phyloP scores from a whole-genome alignment of 30 jellyfish, hydroid and myxozoan genomes.

The Mastigias papua region DNA sequence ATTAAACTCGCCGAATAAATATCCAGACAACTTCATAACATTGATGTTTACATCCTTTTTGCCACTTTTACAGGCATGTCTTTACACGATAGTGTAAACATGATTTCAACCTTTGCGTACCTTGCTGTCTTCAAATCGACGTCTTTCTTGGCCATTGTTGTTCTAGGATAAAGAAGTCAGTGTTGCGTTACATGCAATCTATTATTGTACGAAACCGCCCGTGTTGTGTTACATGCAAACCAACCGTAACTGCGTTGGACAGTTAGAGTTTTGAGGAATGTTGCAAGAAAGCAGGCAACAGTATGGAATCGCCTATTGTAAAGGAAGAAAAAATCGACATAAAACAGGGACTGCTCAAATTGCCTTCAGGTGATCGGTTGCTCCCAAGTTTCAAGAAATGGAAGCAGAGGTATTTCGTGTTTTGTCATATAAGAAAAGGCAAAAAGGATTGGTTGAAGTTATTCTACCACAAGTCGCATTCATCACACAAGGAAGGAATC shows the following conservation, averaged over 20 bases:
- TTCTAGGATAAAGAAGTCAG: background rate
- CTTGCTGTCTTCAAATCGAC: no score
- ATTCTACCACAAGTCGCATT: background rate
- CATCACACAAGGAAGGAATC: slow-evolving; percentile 1
- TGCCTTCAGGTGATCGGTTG: slow-evolving; percentile 2
- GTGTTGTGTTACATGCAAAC: no score
- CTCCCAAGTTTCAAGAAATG: background rate
- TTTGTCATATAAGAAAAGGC: slow-evolving; percentile 22
- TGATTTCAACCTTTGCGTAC: no score
- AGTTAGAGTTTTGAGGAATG: background rate
- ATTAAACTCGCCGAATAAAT: no score
- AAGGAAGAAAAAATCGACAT: slow-evolving; percentile 32
- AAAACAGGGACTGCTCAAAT: slow-evolving; percentile 3
- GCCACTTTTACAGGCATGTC: no score
- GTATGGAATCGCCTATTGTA: background rate
- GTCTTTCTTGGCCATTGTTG: no score
- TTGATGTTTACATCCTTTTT: no score
- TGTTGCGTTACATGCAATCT: background rate
- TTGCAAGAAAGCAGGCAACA: background rate
- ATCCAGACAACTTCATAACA: no score
- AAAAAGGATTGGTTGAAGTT: background rate
- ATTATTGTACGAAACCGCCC: background rate
- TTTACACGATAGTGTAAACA: no score
- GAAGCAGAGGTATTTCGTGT: slow-evolving; percentile 22
- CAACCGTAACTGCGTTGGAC: background rate